phyloP scores from a whole-genome alignment of 2,113 vertebrate genomes.

The Dicaeum eximium region DNA sequence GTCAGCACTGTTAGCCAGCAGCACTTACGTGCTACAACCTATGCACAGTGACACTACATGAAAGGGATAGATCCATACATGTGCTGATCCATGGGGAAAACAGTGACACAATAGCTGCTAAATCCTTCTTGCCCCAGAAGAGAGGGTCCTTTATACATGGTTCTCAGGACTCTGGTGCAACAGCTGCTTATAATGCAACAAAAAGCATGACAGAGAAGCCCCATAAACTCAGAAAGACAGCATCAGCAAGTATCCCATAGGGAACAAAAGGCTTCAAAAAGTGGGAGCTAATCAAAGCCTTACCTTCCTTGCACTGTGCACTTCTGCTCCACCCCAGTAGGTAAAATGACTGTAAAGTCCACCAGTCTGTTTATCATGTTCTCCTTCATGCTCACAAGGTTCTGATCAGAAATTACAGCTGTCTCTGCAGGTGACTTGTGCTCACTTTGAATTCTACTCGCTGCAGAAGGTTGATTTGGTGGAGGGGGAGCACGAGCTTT shows the following conservation, averaged over 20 bases:
- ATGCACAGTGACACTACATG: not conserved
- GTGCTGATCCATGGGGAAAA: not conserved
- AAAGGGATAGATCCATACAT: accelerated
- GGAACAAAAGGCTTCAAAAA: not conserved
- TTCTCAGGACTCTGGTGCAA: not conserved
- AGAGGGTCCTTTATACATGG: not conserved
- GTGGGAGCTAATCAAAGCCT: conserved; percentile 8
- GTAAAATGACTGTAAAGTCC: conserved; percentile 78
- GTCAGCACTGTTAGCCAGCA: not conserved
- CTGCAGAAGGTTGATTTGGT: conserved; percentile 75
- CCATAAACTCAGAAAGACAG: not conserved
- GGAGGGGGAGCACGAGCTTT: conserved; percentile 83
- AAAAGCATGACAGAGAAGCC: not conserved
- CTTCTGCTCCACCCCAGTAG: conserved; percentile 75
- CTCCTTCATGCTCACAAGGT: conserved; percentile 75
- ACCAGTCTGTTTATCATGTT: conserved; percentile 70
- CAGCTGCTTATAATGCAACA: not conserved
- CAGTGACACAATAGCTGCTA: not conserved
- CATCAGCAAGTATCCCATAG: not conserved
- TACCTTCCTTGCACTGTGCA: conserved; percentile 83
- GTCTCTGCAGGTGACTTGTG: conserved; percentile 47
- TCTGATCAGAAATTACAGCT: conserved; percentile 69
- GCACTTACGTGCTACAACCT: not conserved
- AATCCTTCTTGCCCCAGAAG: not conserved
- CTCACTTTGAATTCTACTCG: conserved; percentile 60